Base-by-base conservation (phyloP, 2,888 invertebrate genomes). In the Antheraea assamensis region DNA sequence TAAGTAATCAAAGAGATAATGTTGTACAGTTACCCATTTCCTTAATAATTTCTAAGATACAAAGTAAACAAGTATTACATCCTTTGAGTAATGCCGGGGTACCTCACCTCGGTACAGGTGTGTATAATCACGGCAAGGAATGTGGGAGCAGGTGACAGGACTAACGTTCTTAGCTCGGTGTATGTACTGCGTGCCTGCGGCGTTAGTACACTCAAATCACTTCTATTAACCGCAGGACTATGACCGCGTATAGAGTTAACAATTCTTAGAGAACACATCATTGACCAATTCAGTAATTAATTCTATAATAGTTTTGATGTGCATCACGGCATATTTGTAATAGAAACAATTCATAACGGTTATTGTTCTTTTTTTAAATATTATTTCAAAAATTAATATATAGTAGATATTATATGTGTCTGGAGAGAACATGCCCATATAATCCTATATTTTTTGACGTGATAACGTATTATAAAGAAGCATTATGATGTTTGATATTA, bases 161-260 rank as follows among this genome's bases (percentile, higher is more conserved):
- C 90, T 90, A 88, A 83, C 88, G 85, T 81, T 83, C 82, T 76
- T 77, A 78, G 72, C 76, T 80, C 76, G 78, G 71, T 76, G 77
- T 74, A 75, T 71, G 68, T 72, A 78, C 80, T 82, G 78, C 80
- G 81, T 79, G 81, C 79, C 78, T 81, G 85, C 88, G 85, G 88
- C 90, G 88, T 87, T 89, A 88, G 88, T 88, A 82, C 85, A 86
- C 89, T 93, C 92, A 92, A 94, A 93, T 93, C 92, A 92, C 92
- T 89, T 90, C 91, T 90, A 91, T 90, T 92, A 91, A 90, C 92
- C 89, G 82, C 90, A 93, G 93, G 93, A 92, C 93, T 94, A 90
- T 90, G 91, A 92, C 92, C 92, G 88, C 78, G 82, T 84, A 87
- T 82, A 92, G 90, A 86, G 76, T 75, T 81, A 82, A 19, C 71